Conservation (phyloP, 2,113 vertebrate species). For the Corydoras maculifer region DNA sequence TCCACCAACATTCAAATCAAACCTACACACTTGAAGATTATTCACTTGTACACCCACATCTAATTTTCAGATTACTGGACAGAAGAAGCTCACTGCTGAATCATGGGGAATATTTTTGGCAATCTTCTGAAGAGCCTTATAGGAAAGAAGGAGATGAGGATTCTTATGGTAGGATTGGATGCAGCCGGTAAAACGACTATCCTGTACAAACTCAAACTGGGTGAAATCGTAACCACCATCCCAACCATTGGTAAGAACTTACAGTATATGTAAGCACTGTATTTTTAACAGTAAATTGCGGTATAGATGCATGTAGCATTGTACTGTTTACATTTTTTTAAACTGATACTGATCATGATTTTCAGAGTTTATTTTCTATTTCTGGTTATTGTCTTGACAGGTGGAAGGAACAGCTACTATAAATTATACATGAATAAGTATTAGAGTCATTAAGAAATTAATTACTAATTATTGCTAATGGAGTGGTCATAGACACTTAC, state of each 20-base stretch:
- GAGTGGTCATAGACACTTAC: too few species aligned
- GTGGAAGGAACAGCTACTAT: too few species aligned
- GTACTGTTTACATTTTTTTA: too few species aligned
- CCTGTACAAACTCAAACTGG: conserved; percentile 85
- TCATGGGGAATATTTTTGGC: conserved; percentile 90
- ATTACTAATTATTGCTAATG: too few species aligned
- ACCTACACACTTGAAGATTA: background rate
- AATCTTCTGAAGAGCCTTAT: conserved; percentile 91
- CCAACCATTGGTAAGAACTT: conserved; percentile 77
- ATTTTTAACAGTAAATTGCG: too few species aligned
- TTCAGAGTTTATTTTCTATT: too few species aligned
- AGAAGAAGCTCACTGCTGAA: conserved; percentile 38
- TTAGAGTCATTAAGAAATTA: too few species aligned
- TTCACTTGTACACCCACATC: conserved; percentile 15
- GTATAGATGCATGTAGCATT: too few species aligned
- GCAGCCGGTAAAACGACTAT: conserved; percentile 91
- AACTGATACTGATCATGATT: too few species aligned
- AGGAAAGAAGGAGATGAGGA: conserved; percentile 90
- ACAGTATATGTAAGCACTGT: background rate
- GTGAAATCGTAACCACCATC: conserved; percentile 88
- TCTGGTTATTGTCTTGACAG: too few species aligned
- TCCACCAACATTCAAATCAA: too few species aligned
- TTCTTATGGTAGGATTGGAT: conserved; percentile 85
- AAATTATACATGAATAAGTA: too few species aligned
- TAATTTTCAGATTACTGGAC: conserved; percentile 32